Base-by-base conservation (phyloP, 2,113 vertebrate genomes). In the Malurus elegans region DNA sequence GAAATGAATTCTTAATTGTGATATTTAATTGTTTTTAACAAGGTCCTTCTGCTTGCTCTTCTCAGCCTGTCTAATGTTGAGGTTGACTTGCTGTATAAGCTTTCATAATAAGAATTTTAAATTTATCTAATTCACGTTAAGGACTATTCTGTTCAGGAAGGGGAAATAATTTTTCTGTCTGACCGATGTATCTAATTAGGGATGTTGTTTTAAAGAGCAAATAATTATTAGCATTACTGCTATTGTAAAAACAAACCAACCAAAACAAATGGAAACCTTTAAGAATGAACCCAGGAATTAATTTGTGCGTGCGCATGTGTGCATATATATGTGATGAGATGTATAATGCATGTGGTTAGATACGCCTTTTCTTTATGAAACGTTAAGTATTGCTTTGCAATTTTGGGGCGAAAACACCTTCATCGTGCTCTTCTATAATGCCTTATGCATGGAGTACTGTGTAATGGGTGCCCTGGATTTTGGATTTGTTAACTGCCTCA, bases 111-210 rank as follows among this genome's bases (percentile, higher is more conserved):
- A 64, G 38, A 57, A 25, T 74, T 60, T 90, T 28, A 71, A 48
- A 58, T 93, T 62, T 70, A 48, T 71, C 56, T 78, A 76, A 84
- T 78, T 90, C 51, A 62, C 29, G 32, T 79, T 74, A 57, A 84
- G 65, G n/a, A 38, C 38, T 47, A 21, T 86, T 84, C 70, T 91
- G 28, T 53, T 94, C 65, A 89, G 78, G 84, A 92, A 87, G 25
- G 26, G 36, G 50, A 69, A 94, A 65, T 75, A 1, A 26, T 53
- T 71, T 81, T 89, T 92, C 64, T 72, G 10, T 81, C 51, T 91
- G 0, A 0, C 69, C 81, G 28, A 84, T 56, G 48, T 74, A n/a
- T 31, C 36, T 14, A 54, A 32, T 94, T 80, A 93, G 17, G 12
- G 18, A 47, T 17, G 8, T 53, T 86, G 18, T 50, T 93, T 60